These are phyloP conservation scores for Lepus europaeus DNA, from an alignment of 2,113 vertebrate genomes.

Conservation along the genomic window DNA sequence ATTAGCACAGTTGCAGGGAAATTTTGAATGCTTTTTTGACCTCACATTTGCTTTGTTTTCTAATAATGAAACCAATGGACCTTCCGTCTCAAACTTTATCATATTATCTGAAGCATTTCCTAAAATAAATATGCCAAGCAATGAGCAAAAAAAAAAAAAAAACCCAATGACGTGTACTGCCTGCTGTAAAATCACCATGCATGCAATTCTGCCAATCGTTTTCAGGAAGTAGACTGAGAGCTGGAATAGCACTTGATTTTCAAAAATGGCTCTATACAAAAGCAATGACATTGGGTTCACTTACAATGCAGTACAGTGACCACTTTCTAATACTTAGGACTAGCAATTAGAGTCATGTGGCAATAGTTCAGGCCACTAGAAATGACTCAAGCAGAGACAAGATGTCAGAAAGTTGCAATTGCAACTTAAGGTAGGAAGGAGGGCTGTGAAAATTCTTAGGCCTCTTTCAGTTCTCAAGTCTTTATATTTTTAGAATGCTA, in stretches of 20 bases:
- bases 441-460: background rate
- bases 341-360: background rate
- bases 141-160: slow-evolving; percentile 60
- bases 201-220: background rate
- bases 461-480: background rate
- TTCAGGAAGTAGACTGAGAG: slow-evolving; percentile 17
- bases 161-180: background rate
- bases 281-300: background rate
- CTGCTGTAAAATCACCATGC: slow-evolving; percentile 62
- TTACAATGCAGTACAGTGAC: background rate
- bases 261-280: background rate
- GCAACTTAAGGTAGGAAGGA: background rate
- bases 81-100: slow-evolving; percentile 68
- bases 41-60: slow-evolving; percentile 65
- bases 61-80: slow-evolving; percentile 31
- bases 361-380: background rate
- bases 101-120: slow-evolving; percentile 65
- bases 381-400: slow-evolving; percentile 8
- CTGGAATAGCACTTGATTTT: background rate
- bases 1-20: slow-evolving; percentile 46
- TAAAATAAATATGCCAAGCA: slow-evolving; percentile 67
- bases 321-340: slow-evolving; percentile 33
- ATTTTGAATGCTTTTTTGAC: slow-evolving; percentile 58
- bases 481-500: background rate
- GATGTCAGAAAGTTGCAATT: background rate